These are phyloP conservation scores for Thelaira solivaga DNA, from an alignment of 2,888 invertebrate genomes.

Conservation along the genomic window DNA sequence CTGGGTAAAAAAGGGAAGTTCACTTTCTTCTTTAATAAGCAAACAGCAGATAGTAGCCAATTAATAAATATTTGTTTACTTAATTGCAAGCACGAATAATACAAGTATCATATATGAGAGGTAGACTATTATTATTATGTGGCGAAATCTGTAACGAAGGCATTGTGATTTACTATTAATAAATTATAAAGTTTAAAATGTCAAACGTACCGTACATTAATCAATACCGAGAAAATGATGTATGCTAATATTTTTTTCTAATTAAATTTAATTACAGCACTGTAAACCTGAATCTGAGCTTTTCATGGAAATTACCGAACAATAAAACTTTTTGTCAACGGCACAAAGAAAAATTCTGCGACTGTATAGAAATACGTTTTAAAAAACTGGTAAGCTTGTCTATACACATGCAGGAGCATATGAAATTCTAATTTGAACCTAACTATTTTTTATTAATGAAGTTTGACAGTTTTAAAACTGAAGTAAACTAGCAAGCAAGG, in stretches of 20 bases:
- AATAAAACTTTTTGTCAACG: no score
- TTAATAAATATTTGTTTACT: constrained; percentile 50
- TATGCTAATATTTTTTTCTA: not conserved
- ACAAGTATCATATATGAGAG: constrained; percentile 17
- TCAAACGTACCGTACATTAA: constrained; percentile 22
- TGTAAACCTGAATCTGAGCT: not conserved
- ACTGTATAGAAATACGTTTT: no score
- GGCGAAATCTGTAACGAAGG: constrained; percentile 23
- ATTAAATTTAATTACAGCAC: constrained; percentile 8
- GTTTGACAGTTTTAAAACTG: no score
- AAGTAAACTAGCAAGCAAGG: no score
- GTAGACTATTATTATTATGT: constrained; percentile 33
- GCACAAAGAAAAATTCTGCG: no score
- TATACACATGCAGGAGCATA: no score
- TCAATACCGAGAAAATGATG: not conserved
- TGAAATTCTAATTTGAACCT: no score
- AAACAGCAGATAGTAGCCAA: constrained; percentile 7
- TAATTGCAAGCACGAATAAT: constrained; percentile 29
- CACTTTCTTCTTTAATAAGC: constrained; percentile 20
- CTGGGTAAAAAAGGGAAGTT: constrained; percentile 16
- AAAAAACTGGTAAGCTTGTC: no score
- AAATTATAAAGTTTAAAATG: not conserved
- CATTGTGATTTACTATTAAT: not conserved
- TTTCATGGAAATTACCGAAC: no score
- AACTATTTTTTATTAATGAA: no score